Conservation (phyloP, 2,888 invertebrate genomes). For the Caenorhabditis sp. region DNA sequence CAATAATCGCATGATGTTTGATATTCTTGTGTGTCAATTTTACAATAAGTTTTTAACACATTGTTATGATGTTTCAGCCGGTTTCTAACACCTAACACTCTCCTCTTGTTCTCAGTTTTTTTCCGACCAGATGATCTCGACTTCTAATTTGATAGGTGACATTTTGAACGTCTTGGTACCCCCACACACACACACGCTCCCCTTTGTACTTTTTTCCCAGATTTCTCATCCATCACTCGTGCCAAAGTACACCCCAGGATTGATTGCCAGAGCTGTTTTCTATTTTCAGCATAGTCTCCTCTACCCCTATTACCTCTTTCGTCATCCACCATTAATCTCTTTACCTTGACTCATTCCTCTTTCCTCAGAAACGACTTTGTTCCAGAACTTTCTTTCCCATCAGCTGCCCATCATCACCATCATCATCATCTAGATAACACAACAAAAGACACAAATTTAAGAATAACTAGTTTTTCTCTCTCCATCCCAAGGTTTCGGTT, state of each 20-base stretch:
- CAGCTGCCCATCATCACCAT: neutral
- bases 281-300: no score
- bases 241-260: conserved; percentile 19
- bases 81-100: neutral
- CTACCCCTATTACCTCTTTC: neutral
- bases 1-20: conserved; percentile 4
- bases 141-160: conserved; percentile 6
- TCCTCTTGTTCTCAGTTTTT: neutral
- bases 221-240: conserved; percentile 9
- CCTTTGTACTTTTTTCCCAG: neutral
- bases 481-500: conserved; percentile 36
- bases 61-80: neutral
- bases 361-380: neutral
- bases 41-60: neutral
- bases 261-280: conserved; percentile 29
- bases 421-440: neutral
- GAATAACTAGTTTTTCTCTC: conserved; percentile 40
- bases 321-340: conserved; percentile 23
- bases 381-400: conserved; percentile 17
- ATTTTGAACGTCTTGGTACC: conserved; percentile 2
- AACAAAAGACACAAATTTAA: conserved; percentile 21
- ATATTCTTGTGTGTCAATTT: neutral
- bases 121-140: neutral
- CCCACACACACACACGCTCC: neutral
- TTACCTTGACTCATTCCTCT: conserved; percentile 17